A percentile compares a stretch with the other conserved stretches of the same genome.
phyloP scores from a whole-genome alignment of 2,797 vertebrate genomes.

The Enteromius afrohamiltoni region DNA sequence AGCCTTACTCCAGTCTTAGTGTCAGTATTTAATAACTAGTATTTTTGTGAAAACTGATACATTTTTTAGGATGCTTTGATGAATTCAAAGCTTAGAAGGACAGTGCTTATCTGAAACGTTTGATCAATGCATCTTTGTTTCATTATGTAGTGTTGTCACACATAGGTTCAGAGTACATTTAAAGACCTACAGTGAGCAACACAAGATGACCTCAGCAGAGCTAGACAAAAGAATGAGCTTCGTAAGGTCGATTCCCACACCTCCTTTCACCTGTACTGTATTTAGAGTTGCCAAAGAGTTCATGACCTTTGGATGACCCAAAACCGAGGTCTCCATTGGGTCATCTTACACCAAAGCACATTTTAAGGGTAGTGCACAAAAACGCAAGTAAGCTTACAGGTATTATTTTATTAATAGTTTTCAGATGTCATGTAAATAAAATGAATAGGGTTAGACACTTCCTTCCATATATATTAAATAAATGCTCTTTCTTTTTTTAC shows the following conservation, averaged over 20 bases:
- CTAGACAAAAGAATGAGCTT: background rate
- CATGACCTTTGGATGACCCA: background rate
- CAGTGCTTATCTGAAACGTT: background rate
- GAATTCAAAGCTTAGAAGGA: background rate
- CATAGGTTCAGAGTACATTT: background rate
- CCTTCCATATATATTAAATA: too few species aligned
- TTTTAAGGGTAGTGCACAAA: background rate
- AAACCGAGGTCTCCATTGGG: background rate
- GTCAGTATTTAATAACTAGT: too few species aligned
- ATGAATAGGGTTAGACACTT: background rate
- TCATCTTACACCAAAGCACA: background rate
- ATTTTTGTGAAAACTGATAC: background rate
- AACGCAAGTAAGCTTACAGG: background rate
- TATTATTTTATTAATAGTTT: background rate
- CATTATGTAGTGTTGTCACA: background rate
- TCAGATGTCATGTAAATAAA: background rate
- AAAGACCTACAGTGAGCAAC: background rate
- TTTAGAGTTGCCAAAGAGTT: slow-evolving; percentile 9
- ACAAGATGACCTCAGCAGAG: background rate
- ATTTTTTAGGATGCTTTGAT: background rate
- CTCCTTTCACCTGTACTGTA: background rate
- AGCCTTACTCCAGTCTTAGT: background rate
- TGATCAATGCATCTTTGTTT: background rate
- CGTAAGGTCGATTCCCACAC: slow-evolving; percentile 6
- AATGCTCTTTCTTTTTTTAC: background rate